Conservation (phyloP, 1,140 invertebrate species). For the Kradibia gibbosae region DNA sequence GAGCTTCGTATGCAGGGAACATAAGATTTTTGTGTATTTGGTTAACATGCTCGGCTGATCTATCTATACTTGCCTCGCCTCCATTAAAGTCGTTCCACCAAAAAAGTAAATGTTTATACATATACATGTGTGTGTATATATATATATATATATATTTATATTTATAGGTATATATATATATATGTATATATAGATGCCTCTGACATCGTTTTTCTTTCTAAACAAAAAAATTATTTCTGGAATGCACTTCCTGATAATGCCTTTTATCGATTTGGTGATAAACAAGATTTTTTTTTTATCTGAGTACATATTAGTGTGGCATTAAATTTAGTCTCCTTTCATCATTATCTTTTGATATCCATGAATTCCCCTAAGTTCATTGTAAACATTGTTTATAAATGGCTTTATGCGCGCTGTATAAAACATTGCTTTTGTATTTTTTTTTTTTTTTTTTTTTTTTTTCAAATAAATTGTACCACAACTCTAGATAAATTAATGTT, state of each 20-base stretch:
- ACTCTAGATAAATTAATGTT: too few relatives aligned
- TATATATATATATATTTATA: too few relatives aligned
- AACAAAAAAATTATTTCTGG: not conserved
- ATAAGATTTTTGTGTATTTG: not conserved
- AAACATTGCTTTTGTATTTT: not conserved
- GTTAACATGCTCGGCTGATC: not conserved
- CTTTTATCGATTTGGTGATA: not conserved
- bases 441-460: not conserved
- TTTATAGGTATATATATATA: too few relatives aligned
- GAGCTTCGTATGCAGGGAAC: not conserved
- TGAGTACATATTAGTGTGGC: not conserved
- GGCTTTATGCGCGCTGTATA: not conserved
- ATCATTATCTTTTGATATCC: not conserved
- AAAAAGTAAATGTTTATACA: too few relatives aligned
- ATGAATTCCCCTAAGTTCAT: not conserved
- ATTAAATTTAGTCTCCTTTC: not conserved
- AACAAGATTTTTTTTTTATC: not conserved
- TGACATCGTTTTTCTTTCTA: too few relatives aligned
- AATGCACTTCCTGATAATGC: not conserved
- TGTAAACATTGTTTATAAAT: not conserved
- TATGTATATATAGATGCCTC: too few relatives aligned
- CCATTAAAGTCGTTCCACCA: not conserved
- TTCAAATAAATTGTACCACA: too few relatives aligned
- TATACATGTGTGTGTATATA: too few relatives aligned
- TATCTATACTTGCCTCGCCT: not conserved